These are phyloP conservation scores for Philaethria dido DNA, from an alignment of 2,888 invertebrate species.

Conservation along the genomic window DNA sequence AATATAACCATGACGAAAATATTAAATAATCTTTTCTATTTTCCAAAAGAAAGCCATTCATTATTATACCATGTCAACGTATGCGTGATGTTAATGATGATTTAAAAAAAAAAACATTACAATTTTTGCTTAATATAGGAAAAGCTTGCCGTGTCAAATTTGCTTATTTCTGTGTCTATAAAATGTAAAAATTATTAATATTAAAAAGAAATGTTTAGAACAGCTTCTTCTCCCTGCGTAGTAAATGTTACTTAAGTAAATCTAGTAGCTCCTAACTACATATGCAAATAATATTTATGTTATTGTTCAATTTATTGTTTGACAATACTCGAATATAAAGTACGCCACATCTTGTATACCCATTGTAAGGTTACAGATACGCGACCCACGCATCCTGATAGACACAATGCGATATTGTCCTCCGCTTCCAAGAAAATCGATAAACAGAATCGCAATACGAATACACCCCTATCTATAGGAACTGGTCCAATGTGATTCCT, in stretches of 20 bases:
- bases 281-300: conserved; percentile 4
- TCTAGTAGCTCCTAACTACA: background rate
- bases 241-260: background rate
- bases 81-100: conserved; percentile 45
- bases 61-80: conserved; percentile 53
- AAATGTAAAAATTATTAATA: no score
- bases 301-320: background rate
- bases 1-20: conserved; percentile 36
- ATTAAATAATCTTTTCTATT: conserved; percentile 42
- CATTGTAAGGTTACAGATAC: conserved; percentile 42
- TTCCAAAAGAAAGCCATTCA: conserved; percentile 49
- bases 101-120: no score
- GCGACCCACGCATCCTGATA: conserved; percentile 57
- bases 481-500: conserved; percentile 19
- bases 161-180: no score
- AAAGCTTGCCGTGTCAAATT: no score
- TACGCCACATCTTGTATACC: conserved; percentile 10
- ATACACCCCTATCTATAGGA: conserved; percentile 14
- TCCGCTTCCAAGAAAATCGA: conserved; percentile 45
- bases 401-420: conserved; percentile 64
- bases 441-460: conserved; percentile 43
- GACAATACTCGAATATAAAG: conserved; percentile 14
- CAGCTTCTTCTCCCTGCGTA: no score
- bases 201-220: no score
- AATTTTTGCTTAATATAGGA: no score